A percentile compares a stretch with the other conserved stretches of the same genome.
phyloP scores from a whole-genome alignment of 35 echinoderm and acorn worm genomes.

The Chiridota heheva region DNA sequence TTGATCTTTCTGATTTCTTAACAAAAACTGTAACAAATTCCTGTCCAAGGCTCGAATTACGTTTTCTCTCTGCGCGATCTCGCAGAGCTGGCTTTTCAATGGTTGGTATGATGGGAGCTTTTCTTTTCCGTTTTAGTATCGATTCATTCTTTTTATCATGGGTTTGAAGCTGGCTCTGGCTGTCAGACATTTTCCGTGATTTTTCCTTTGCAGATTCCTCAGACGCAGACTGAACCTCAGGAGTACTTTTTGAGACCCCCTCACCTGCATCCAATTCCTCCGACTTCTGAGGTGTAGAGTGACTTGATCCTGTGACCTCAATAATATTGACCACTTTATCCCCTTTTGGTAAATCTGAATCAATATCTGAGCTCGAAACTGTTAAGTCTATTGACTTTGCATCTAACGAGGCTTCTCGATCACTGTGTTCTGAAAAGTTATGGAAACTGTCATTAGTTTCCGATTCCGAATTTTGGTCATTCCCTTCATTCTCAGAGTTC shows the following conservation, averaged over 20 bases:
- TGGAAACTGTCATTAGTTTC: too few relatives aligned
- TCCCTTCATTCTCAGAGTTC: too few relatives aligned
- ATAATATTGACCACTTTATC: too few relatives aligned
- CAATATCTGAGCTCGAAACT: too few relatives aligned
- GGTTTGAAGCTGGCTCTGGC: slow-evolving; percentile 10
- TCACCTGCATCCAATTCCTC: background rate
- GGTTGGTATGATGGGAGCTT: background rate
- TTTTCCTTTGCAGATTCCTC: background rate
- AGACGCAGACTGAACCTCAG: slow-evolving; percentile 11
- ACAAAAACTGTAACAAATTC: slow-evolving; percentile 15
- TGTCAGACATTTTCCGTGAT: background rate
- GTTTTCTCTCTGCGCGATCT: slow-evolving; percentile 28
- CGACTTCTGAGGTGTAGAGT: too few relatives aligned
- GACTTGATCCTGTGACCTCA: too few relatives aligned
- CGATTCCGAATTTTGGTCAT: too few relatives aligned
- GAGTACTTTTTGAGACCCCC: background rate
- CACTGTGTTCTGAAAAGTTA: too few relatives aligned
- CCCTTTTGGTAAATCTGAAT: too few relatives aligned
- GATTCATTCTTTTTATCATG: background rate
- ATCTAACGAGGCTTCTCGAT: too few relatives aligned
- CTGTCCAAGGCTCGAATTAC: slow-evolving; percentile 25
- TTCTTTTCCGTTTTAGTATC: background rate
- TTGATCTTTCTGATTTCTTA: slow-evolving; percentile 20
- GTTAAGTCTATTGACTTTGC: too few relatives aligned
- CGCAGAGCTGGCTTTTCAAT: background rate